These are phyloP conservation scores for Ispidina lecontei DNA, from an alignment of 2,797 vertebrate species.

Conservation along the genomic window DNA sequence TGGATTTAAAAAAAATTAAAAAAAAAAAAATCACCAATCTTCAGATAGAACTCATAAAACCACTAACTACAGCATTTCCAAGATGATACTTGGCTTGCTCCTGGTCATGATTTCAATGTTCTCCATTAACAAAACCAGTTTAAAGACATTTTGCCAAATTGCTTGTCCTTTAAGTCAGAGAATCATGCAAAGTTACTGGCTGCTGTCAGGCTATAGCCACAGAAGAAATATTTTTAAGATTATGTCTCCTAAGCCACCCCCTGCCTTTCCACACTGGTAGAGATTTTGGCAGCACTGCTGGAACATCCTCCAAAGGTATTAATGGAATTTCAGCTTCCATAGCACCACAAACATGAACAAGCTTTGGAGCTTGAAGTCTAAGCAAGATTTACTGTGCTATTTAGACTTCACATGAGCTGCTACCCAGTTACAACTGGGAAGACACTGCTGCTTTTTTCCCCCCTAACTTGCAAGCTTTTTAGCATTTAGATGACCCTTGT, in stretches of 20 bases:
- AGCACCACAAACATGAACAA: background rate
- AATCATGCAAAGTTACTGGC: background rate
- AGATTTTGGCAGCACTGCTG: background rate
- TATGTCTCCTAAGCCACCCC: background rate
- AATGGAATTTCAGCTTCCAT: background rate
- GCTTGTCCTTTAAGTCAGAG: background rate
- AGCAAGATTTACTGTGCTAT: background rate
- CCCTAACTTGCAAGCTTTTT: background rate
- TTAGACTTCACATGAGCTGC: background rate
- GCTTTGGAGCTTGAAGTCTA: background rate
- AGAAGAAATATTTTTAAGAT: background rate
- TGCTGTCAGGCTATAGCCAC: background rate
- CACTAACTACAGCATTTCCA: background rate
- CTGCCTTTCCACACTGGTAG: background rate
- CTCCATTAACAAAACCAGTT: background rate
- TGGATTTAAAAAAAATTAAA: background rate
- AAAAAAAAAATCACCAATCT: background rate
- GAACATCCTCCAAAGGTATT: background rate
- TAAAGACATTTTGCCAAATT: background rate
- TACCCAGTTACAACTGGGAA: background rate
- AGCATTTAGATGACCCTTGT: background rate
- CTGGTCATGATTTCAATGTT: background rate
- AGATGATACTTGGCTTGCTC: background rate
- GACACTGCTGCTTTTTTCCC: background rate
- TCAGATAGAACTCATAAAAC: accelerated